These are phyloP conservation scores for Lasaia peninsularis DNA, from an alignment of 1,140 invertebrate species.

Conservation along the genomic window DNA sequence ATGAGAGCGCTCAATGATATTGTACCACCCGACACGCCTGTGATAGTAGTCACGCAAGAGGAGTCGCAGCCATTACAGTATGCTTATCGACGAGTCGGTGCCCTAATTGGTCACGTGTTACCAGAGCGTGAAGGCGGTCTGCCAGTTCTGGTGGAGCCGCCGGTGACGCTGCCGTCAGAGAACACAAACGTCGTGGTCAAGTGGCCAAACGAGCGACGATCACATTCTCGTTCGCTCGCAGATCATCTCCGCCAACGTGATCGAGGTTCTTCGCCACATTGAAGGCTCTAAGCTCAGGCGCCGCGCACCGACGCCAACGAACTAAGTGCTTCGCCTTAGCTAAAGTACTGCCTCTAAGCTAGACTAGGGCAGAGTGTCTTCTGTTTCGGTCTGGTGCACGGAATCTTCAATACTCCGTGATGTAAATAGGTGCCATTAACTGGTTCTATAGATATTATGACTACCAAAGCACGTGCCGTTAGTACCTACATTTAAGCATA, in stretches of 20 bases:
- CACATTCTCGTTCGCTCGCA: conserved; percentile 46
- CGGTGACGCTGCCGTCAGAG: conserved; percentile 59
- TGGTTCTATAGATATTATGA: conserved; percentile 10
- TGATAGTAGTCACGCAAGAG: conserved; percentile 47
- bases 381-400: conserved; percentile 39
- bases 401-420: conserved; percentile 28
- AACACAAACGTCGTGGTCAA: conserved; percentile 50
- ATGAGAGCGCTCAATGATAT: conserved; percentile 67
- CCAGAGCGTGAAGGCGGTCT: conserved; percentile 68
- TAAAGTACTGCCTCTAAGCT: conserved; percentile 42
- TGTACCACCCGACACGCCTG: conserved; percentile 38
- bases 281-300: conserved; percentile 30
- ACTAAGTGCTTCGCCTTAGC: conserved; percentile 51
- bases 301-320: conserved; percentile 39
- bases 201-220: conserved; percentile 51
- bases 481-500: conserved; percentile 31
- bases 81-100: conserved; percentile 51
- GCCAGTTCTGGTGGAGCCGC: conserved; percentile 64
- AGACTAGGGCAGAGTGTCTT: conserved; percentile 45
- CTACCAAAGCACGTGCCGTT: conserved; percentile 24
- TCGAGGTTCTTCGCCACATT: conserved; percentile 54
- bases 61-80: conserved; percentile 36
- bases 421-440: conserved; percentile 46
- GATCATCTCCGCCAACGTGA: conserved; percentile 56
- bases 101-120: conserved; percentile 62